Evolutionary conservation across 2,113 vertebrate genomes (phyloP).

Genomic region (Gavia stellata): DNA sequence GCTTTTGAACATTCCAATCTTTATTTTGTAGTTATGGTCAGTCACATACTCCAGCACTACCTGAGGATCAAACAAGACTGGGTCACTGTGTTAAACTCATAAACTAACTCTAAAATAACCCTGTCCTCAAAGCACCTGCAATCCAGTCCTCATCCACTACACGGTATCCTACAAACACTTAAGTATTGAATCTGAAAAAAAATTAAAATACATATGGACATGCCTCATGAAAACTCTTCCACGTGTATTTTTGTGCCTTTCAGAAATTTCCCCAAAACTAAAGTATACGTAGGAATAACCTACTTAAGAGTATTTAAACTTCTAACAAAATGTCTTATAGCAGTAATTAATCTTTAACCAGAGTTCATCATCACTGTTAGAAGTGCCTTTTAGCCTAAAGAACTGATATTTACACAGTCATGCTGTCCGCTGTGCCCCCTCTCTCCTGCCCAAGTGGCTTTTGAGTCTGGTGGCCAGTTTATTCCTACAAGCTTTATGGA

Average conservation of each 20-base stretch:
- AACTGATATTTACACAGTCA: neutral
- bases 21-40: neutral
- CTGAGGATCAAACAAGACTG: neutral
- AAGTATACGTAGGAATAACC: neutral
- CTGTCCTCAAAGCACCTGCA: neutral
- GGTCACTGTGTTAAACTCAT: neutral
- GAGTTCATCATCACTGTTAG: neutral
- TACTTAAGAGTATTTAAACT: neutral
- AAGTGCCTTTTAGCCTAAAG: neutral
- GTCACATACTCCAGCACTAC: neutral
- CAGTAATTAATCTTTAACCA: neutral
- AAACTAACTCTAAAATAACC: neutral
- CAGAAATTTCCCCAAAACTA: neutral
- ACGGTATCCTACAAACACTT: neutral
- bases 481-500: neutral
- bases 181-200: neutral
- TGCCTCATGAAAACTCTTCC: neutral
- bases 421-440: neutral
- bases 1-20: neutral
- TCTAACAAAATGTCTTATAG: neutral
- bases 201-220: neutral
- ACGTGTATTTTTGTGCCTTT: neutral
- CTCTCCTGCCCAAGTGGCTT: neutral
- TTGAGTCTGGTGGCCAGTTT: neutral
- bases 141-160: neutral